Evolutionary conservation across 2,113 vertebrate genomes (phyloP).

Genomic region (Phyllostomus hastatus): DNA sequence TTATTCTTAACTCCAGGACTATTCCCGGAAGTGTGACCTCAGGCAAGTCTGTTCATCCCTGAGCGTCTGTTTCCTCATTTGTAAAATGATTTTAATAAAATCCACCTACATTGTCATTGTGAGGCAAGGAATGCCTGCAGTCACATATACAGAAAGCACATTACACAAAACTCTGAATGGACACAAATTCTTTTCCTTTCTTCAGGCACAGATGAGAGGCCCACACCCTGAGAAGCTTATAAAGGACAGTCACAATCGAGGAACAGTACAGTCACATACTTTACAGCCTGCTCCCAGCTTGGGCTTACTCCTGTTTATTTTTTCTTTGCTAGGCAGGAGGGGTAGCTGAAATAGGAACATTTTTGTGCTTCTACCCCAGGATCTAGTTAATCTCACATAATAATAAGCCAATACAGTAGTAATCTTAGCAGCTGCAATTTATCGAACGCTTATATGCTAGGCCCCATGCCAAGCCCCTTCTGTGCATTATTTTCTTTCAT

Average conservation of each 20-base stretch:
- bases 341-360: neutral
- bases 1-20: slow-evolving; percentile 20
- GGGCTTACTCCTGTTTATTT: neutral
- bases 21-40: neutral
- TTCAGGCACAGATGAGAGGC: neutral
- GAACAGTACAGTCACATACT: neutral
- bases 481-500: neutral
- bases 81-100: slow-evolving; percentile 6
- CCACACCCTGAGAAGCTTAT: neutral
- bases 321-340: neutral
- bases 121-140: neutral
- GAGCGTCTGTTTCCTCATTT: neutral
- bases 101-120: neutral
- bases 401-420: neutral
- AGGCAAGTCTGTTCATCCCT: neutral
- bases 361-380: neutral
- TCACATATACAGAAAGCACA: neutral
- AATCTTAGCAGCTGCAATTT: neutral
- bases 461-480: neutral
- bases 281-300: neutral
- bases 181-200: neutral
- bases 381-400: neutral
- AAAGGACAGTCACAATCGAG: neutral
- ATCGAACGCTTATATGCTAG: neutral
- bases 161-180: neutral